Base-by-base conservation (phyloP, 2,888 invertebrate species). In the Hemicrepidius hirtus region DNA sequence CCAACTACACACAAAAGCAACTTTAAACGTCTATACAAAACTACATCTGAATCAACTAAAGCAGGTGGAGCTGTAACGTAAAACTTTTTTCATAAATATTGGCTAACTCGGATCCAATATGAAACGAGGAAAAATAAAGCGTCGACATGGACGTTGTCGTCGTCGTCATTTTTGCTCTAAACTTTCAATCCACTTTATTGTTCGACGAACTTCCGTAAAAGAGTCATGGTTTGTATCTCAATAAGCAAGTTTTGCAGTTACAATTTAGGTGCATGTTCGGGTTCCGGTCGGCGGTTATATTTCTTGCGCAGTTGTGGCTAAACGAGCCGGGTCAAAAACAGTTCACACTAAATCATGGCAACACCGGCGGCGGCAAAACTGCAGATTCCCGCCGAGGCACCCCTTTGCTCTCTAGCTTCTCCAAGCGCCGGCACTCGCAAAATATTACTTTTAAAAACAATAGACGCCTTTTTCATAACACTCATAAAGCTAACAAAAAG, bases 131-230 rank as follows among this genome's bases (percentile, higher is more conserved):
- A 60, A 60, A 59, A 57, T 65, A 71, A 57, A 71, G 28, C 50
- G 16, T 35, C 37, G 59, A 4, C 55, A 24, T 24, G 24, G 24
- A 24, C 24, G 66, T 28, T 55, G 59, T 40, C 64, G 35, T 28
- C 62, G 59, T 40, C 64, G 35, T 66, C 49, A 57, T 73, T 69
- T 69, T 66, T 49, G 60, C 60, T 62, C 46, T 53, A 72, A 75
- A 75, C 66, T 75, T 75, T 71, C 71, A 71, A 68, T 71, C 32
- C 37, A 62, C 64, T 74, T 72, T 72, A 65, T 69, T 71, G 74
- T 65, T 60, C 66, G 63, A 35, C 67, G 40, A 63, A 74, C 20
- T 53, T 71, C 46, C 37, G 37, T 28, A 21, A 60, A n/a, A 65
- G 37, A 59, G 53, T 63, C 35, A 60, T 10, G 66, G 60, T 60